Conservation (phyloP, 2,113 vertebrate genomes). For the Cairina moschata region DNA sequence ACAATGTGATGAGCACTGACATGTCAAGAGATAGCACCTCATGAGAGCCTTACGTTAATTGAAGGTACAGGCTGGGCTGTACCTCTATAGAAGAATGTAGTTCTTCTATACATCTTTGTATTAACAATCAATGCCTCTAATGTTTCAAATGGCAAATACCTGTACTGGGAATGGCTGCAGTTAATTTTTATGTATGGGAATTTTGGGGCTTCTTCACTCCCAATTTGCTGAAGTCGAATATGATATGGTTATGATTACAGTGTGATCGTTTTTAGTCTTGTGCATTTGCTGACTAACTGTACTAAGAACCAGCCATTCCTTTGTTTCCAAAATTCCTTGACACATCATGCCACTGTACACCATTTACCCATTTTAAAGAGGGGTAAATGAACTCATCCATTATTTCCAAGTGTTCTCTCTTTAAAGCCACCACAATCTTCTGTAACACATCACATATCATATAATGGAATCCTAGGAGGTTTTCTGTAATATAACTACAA, state of each 20-base stretch:
- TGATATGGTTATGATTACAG: not conserved
- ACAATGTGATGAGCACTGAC: not conserved
- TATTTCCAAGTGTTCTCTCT: not conserved
- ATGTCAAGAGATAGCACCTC: not conserved
- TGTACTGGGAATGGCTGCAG: not conserved
- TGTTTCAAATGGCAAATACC: not conserved
- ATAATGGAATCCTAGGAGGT: not conserved
- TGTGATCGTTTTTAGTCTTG: not conserved
- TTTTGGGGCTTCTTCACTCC: not conserved
- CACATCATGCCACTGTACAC: not conserved
- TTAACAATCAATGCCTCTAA: not conserved
- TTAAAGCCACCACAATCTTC: not conserved
- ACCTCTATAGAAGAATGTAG: not conserved
- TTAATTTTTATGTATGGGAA: not conserved
- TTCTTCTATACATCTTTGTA: not conserved
- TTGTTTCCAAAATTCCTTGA: not conserved
- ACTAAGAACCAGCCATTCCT: not conserved
- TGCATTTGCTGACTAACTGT: not conserved
- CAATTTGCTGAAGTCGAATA: not conserved
- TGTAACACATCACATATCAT: not conserved
- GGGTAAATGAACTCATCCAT: not conserved
- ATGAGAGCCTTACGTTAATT: not conserved
- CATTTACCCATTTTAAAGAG: not conserved
- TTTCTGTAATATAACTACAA: not conserved
- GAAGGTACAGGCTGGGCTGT: not conserved